Conservation (phyloP, 2,888 invertebrate species). For the Drosophila basisetae region DNA sequence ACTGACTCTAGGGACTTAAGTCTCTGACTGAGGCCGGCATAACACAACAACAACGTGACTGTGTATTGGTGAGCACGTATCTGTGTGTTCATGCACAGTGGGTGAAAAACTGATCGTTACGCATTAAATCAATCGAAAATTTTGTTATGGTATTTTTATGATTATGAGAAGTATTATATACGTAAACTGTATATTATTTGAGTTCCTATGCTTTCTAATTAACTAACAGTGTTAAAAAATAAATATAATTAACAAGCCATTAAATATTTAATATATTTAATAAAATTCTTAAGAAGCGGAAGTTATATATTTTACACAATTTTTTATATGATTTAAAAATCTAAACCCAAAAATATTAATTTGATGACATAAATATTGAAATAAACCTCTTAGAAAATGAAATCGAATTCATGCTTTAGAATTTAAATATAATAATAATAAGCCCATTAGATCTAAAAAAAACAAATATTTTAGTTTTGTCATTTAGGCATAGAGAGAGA, state of each 20-base stretch:
- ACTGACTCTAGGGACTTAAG: conserved; percentile 47
- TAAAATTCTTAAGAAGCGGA: not conserved
- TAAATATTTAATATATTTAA: not conserved
- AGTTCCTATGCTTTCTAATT: not conserved
- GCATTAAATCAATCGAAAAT: not conserved
- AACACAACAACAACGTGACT: conserved; percentile 32
- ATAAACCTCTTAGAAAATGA: not conserved
- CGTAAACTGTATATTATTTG: not conserved
- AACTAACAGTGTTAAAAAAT: not conserved
- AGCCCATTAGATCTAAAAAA: not conserved
- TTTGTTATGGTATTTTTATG: not conserved
- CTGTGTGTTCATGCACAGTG: conserved; percentile 36
- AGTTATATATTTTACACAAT: not conserved
- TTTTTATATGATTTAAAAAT: not conserved
- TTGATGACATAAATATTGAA: not conserved
- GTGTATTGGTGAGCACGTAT: conserved; percentile 9
- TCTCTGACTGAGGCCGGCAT: conserved; percentile 38
- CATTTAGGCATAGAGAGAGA: not conserved
- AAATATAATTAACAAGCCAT: not conserved
- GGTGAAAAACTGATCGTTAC: not conserved
- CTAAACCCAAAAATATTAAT: not conserved
- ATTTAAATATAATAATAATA: not conserved
- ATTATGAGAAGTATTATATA: not conserved
- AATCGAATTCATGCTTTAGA: not conserved
- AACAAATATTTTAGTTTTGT: not conserved